Evolutionary conservation across 2,113 vertebrate species (phyloP), one percentile per base, ranked within the genome.

Genomic region (Forbesichthys agassizii): DNA sequence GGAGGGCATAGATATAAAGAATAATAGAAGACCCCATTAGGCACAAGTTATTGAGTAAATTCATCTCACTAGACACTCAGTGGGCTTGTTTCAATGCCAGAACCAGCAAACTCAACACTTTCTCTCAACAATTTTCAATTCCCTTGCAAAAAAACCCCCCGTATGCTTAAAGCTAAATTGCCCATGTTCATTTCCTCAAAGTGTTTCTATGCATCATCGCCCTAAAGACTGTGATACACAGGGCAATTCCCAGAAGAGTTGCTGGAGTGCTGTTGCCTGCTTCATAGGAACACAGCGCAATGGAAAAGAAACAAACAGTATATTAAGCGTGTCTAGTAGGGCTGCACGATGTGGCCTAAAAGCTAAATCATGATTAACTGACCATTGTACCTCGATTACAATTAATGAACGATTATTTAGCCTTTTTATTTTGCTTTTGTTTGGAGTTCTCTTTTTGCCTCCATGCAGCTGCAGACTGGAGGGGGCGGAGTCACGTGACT

Each of bases 11-110:
- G 73, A 75, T 79, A 79, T 67, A 68, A 75, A 68, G 72, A 82
- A 84, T 74, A 83, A 85, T 54, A 83, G 78, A 86, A 79, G 70
- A 68, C 67, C 69, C 74, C 84, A 86, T 84, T 83, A 78, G 71
- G 63, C 42, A 18, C 64, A 80, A 68, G 65, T 83, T 83, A 85
- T 80, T 84, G 81, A 82, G 74, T 78, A 81, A 80, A 84, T 86
- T 77, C 81, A 80, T 85, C 73, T 85, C 74, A 72, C 79, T 74
- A 71, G 75, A 81, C 72, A 80, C 72, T 64, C 80, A 59, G 68
- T 68, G 65, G 66, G 71, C 11, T 71, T 69, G 74, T 86, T 78
- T 83, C 80, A 74, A 61, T 64, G 58, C 55, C 64, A 73, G 54
- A 76, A 71, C 61, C 68, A 66, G 71, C 56, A 68, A 82, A 81